These are phyloP conservation scores for Typhlichthys eigenmanni DNA, from an alignment of 2,797 vertebrate genomes.

Conservation along the genomic window DNA sequence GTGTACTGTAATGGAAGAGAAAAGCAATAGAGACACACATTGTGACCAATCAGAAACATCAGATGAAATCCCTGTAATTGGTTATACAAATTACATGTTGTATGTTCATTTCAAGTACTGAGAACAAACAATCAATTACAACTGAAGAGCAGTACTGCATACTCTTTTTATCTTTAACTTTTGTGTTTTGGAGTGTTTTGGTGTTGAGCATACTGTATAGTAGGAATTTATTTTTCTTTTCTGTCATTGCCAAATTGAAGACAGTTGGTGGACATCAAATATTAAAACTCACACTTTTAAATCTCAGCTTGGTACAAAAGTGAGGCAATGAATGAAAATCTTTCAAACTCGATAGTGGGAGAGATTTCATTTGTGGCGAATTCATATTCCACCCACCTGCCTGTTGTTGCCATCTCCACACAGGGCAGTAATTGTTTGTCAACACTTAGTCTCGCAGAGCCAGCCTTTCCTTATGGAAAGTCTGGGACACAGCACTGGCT, in stretches of 20 bases:
- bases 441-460: conserved; percentile 4
- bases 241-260: conserved; percentile 40
- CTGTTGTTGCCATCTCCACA: conserved; percentile 39
- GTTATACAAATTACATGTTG: neutral
- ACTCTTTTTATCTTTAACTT: neutral
- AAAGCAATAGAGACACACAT: too few relatives aligned
- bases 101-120: neutral
- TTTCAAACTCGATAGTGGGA: conserved; percentile 48
- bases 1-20: too few relatives aligned
- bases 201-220: conserved; percentile 11
- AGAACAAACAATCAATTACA: neutral
- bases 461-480: too few relatives aligned
- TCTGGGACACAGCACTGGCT: too few relatives aligned
- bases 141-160: neutral
- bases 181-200: neutral
- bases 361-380: conserved; percentile 43
- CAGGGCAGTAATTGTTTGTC: conserved; percentile 50
- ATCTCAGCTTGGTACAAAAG: conserved; percentile 37
- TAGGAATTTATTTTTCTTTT: conserved; percentile 9
- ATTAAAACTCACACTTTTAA: conserved; percentile 52
- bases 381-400: conserved; percentile 63
- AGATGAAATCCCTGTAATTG: too few relatives aligned
- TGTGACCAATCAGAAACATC: too few relatives aligned
- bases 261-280: conserved; percentile 45
- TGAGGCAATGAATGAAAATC: conserved; percentile 41